Percentiles rank a stretch among this genome's conserved stretches.
Evolutionary conservation across 1,140 invertebrate genomes (phyloP).

Genomic region (Dinoponera quadriceps): DNA sequence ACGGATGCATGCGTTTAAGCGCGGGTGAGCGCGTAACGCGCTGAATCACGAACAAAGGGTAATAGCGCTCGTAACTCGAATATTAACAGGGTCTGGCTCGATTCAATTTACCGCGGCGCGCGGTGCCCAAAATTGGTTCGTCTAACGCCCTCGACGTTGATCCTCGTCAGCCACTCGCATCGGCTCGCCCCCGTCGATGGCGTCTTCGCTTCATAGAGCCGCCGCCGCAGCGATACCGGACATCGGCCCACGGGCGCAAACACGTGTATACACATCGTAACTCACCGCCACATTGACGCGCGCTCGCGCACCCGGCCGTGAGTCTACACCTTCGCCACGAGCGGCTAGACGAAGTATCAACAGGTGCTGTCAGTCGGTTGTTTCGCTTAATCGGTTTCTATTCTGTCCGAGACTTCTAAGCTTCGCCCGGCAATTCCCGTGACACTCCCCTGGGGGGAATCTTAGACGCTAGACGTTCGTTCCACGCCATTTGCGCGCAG

Average conservation of each 20-base stretch:
- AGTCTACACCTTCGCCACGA: constrained; percentile 53
- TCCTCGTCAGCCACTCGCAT: background rate
- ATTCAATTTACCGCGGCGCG: constrained; percentile 43
- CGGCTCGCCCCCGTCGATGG: background rate
- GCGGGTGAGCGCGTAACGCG: constrained; percentile 23
- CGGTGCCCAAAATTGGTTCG: constrained; percentile 33
- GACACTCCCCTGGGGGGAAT: constrained; percentile 46
- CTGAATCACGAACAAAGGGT: constrained; percentile 45
- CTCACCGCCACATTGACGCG: background rate
- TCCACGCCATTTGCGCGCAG: constrained; percentile 23
- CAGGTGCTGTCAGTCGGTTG: constrained; percentile 79
- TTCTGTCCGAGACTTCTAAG: constrained; percentile 74
- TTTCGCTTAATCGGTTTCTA: constrained; percentile 79
- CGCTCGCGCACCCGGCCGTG: background rate
- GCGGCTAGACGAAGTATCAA: constrained; percentile 72
- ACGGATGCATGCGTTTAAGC: constrained; percentile 31
- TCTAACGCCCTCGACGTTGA: background rate
- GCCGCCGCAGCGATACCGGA: background rate
- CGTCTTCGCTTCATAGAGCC: background rate
- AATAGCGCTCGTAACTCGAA: constrained; percentile 51
- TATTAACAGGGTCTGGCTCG: constrained; percentile 41
- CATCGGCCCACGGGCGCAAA: constrained; percentile 2
- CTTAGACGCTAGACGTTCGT: constrained; percentile 34
- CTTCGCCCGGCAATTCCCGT: constrained; percentile 65
- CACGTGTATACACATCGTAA: background rate